phyloP scores from a whole-genome alignment of 2,113 vertebrate genomes.

The Neoarius graeffei region DNA sequence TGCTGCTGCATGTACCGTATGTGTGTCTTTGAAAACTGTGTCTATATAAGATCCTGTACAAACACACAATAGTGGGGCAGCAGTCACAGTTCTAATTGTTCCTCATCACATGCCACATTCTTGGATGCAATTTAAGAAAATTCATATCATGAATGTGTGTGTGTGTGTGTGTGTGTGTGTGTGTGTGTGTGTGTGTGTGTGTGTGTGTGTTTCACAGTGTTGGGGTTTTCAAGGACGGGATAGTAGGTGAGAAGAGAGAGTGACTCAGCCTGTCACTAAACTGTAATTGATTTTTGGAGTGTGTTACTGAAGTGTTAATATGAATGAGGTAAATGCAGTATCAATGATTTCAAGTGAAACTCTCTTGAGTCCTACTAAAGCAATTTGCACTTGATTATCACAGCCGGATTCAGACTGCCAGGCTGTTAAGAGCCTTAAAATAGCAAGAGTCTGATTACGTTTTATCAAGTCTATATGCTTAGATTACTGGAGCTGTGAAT shows the following conservation, averaged over 20 bases:
- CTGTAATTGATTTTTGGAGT: neutral
- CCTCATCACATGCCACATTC: conserved; percentile 4
- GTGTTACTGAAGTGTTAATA: conserved; percentile 22
- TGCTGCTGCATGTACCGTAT: neutral
- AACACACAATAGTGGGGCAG: neutral
- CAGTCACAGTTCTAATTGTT: conserved; percentile 5
- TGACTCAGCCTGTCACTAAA: neutral
- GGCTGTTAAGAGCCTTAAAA: conserved; percentile 29
- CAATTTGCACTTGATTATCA: conserved; percentile 47
- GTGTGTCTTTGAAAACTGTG: neutral
- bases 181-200: neutral
- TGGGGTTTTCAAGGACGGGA: neutral
- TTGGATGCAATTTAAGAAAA: conserved; percentile 23
- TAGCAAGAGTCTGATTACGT: conserved; percentile 14
- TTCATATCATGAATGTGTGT: neutral
- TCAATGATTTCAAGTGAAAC: conserved; percentile 27
- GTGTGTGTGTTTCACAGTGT: neutral
- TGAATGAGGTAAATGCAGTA: conserved; percentile 27
- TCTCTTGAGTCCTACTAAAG: conserved; percentile 26
- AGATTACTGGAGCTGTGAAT: neutral
- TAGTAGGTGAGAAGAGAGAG: neutral
- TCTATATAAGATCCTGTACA: neutral
- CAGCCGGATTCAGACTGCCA: conserved; percentile 28
- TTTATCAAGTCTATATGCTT: conserved; percentile 6
- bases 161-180: neutral